Base-by-base conservation (phyloP, 2,888 invertebrate species). In the Diachrysia chrysitis region DNA sequence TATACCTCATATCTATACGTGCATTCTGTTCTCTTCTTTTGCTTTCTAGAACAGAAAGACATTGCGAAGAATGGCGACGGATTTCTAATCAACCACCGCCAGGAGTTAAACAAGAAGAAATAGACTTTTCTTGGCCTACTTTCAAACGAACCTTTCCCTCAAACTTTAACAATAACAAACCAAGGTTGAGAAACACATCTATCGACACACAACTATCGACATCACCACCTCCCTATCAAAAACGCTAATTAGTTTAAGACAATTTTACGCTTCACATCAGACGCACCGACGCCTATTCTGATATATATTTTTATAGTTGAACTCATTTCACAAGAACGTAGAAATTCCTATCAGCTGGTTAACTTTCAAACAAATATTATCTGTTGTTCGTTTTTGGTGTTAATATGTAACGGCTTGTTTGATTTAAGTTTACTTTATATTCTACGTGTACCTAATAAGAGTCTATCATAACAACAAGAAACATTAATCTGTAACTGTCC, bases 341-440 rank as follows among this genome's bases (percentile, higher is more conserved):
- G 58, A 72, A 57, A 54, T 66, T 56, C 0, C 0, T 66, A 75
- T 72, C 73, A 0, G 17, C 32, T 51, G 42, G 59, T 58, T 48
- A 64, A 60, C 73, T 67, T 73, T 77, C 73, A 77, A 67, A 46
- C 73, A 77, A 77, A 3, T 25, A 25, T 65, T 77, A 75, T 77
- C 77, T 54, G 23, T n/a, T 10, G 25, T 9, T 17, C 9, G 32
- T 9, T 63, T 1, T 58, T 48, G 51, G 10, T 9, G 37, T 4
- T 23, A 25, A 29, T 32, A 35, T 42, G 7, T 42, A 42, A 42
- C 42, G 42, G 42, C 7, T n/a, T 6, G 7, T 42, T 7, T 42
- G n/a, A 5, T n/a, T 42, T 42, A 3, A n/a, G 29, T 32, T 42
- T n/a, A 16, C 0, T 42, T 42, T 42, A 2, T 32, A 9, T 32